A percentile compares a stretch with the other conserved stretches of the same genome.
Conservation (phyloP, 2,113 vertebrate genomes). For the Excalfactoria chinensis region DNA sequence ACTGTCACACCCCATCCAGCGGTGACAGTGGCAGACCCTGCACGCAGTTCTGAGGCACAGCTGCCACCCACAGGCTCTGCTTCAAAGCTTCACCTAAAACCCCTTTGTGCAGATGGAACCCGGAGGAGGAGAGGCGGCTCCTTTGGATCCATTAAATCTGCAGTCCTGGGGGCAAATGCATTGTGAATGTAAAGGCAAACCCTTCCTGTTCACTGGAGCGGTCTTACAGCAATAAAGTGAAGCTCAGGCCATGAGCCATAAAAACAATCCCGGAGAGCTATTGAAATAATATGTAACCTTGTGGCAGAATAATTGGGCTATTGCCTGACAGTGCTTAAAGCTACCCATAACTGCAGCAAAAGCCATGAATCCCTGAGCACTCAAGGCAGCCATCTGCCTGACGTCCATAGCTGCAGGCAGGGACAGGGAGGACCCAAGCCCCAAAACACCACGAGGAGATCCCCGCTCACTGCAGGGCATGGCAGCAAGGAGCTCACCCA, state of each 20-base stretch:
- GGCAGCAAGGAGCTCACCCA: not conserved
- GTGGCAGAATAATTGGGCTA: not conserved
- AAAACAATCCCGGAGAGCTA: conserved; percentile 1
- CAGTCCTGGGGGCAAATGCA: not conserved
- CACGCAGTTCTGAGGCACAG: not conserved
- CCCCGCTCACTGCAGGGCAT: fast-evolving
- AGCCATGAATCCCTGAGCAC: not conserved
- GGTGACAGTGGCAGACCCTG: too few species aligned
- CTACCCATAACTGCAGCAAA: not conserved
- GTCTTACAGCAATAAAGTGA: not conserved
- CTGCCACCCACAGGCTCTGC: not conserved
- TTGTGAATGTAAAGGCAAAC: not conserved
- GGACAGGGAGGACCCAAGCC: not conserved
- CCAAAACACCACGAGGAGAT: not conserved
- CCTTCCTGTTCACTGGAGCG: not conserved
- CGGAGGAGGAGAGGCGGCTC: not conserved
- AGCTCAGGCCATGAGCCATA: not conserved
- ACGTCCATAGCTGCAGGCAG: fast-evolving
- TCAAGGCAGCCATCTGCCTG: not conserved
- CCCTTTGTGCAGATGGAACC: not conserved
- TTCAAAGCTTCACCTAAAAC: not conserved
- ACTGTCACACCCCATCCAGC: not conserved
- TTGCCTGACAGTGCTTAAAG: not conserved
- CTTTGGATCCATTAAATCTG: not conserved
- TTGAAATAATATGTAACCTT: not conserved